Percentiles rank a stretch among this genome's conserved stretches.
These are phyloP conservation scores for Pluvialis apricaria DNA, from an alignment of 2,113 vertebrate genomes.

Conservation along the genomic window DNA sequence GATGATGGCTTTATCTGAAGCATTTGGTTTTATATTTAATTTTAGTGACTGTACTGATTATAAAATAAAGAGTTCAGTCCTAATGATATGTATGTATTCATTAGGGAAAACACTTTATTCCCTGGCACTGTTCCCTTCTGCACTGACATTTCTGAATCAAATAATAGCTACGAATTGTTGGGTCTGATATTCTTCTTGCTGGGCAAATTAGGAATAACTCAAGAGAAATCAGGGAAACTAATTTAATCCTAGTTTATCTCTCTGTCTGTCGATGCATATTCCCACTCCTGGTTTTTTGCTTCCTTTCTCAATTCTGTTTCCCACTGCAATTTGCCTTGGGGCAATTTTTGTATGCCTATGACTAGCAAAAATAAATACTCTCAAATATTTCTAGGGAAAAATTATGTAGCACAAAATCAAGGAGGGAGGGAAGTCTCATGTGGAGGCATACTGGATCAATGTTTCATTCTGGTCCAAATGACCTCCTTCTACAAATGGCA, in stretches of 20 bases:
- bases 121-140: background rate
- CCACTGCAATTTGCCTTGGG: background rate
- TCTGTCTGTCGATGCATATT: background rate
- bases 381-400: background rate
- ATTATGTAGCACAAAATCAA: background rate
- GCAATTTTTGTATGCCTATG: background rate
- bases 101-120: constrained; percentile 4
- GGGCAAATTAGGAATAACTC: background rate
- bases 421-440: background rate
- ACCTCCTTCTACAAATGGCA: background rate
- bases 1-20: constrained; percentile 22
- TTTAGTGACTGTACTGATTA: constrained; percentile 20
- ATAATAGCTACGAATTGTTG: background rate
- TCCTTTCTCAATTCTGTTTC: background rate
- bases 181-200: background rate
- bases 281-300: background rate
- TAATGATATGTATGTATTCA: background rate
- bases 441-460: background rate
- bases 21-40: constrained; percentile 21
- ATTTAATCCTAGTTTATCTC: background rate
- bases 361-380: background rate
- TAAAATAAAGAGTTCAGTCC: constrained; percentile 29
- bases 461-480: background rate
- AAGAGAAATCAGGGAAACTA: background rate
- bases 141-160: constrained; percentile 8